Percentiles rank a stretch among this genome's conserved stretches.
These are phyloP conservation scores for Cryptomyrus ogoouensis DNA, from an alignment of 2,113 vertebrate genomes.

Conservation along the genomic window DNA sequence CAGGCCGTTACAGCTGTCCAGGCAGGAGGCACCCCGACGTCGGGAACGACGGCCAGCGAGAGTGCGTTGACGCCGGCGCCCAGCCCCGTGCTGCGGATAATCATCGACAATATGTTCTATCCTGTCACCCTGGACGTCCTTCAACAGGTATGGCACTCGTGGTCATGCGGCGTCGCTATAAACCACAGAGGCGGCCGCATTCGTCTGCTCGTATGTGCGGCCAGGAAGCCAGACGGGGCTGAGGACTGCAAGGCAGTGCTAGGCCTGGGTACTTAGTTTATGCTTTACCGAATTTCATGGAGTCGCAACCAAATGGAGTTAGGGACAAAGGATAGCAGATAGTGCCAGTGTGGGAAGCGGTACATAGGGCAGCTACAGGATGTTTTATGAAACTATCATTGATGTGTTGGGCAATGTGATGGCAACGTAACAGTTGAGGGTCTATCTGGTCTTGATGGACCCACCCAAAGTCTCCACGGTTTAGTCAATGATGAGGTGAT, in stretches of 20 bases:
- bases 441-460: neutral
- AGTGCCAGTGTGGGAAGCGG: neutral
- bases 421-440: neutral
- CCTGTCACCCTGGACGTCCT: slow-evolving; percentile 96
- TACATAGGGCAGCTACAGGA: neutral
- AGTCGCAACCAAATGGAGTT: neutral
- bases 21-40: slow-evolving; percentile 84
- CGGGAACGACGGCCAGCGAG: slow-evolving; percentile 80
- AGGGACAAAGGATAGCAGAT: neutral
- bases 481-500: neutral
- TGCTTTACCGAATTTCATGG: neutral
- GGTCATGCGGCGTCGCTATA: no score
- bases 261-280: neutral
- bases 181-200: neutral
- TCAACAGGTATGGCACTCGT: slow-evolving; percentile 77
- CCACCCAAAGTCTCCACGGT: neutral
- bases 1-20: slow-evolving; percentile 94
- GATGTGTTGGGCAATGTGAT: neutral
- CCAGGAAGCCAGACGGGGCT: neutral
- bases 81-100: slow-evolving; percentile 93
- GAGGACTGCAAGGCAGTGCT: neutral
- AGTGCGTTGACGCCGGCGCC: slow-evolving; percentile 81
- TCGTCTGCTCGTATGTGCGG: neutral
- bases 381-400: neutral
- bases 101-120: slow-evolving; percentile 99